phyloP scores from a whole-genome alignment of 2,113 vertebrate species.

The Zosterops pallidus region DNA sequence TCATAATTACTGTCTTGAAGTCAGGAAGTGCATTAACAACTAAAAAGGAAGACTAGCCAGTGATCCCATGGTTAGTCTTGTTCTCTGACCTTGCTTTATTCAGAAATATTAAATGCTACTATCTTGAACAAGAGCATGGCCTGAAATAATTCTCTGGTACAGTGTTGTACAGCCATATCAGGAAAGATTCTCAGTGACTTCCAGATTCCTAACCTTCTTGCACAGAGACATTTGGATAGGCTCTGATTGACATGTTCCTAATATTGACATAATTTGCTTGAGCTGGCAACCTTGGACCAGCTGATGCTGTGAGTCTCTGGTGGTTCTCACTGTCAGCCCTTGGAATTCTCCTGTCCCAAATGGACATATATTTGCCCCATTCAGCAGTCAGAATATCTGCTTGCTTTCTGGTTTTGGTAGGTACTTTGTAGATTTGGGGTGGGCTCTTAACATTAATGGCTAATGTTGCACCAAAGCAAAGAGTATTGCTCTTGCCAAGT shows the following conservation, averaged over 20 bases:
- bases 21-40: background rate
- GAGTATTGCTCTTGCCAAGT: background rate
- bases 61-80: background rate
- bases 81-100: background rate
- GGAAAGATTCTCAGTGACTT: background rate
- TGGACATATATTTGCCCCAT: background rate
- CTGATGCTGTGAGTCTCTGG: background rate
- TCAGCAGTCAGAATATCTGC: background rate
- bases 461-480: fast-evolving
- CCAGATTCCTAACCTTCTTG: background rate
- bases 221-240: background rate
- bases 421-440: background rate
- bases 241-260: background rate
- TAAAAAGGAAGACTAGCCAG: background rate
- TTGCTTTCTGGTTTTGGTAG: background rate
- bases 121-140: background rate
- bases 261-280: background rate
- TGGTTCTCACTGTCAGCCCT: background rate
- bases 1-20: background rate
- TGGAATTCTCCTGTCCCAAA: background rate
- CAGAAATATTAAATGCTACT: background rate
- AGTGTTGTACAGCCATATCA: background rate
- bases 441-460: background rate
- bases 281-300: background rate
- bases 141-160: background rate